Base-by-base conservation (phyloP, 1,140 invertebrate species). In the Bathynomus jamesi region DNA sequence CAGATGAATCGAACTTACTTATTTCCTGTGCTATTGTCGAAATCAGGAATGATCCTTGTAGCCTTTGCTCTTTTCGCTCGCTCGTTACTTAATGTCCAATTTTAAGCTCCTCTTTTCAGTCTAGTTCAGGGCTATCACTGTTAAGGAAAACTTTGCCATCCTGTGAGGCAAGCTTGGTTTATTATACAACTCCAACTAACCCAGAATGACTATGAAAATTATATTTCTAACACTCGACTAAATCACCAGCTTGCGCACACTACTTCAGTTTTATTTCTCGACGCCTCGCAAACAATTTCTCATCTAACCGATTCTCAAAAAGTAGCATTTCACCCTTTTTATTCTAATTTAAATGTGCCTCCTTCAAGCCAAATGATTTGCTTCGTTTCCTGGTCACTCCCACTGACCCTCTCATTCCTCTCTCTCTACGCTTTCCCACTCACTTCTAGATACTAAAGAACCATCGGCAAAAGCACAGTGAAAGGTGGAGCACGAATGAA, bases 401-500 rank as follows among this genome's bases (percentile, higher is more conserved):
- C 40, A 53, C 40, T 53, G 40, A 53, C 40, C n/a, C 40, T 53
- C 40, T 53, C 40, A 31, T 74, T 13, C 71, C 53, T 75, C 61
- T 60, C 46, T 67, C 21, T 69, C 30, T 73, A 63, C 72, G 31
- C 28, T n/a, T 70, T 61, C 28, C 69, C 69, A 30, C 25, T 31
- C 83, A 84, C 82, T 90, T 90, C 89, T 93, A 94, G 91, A 93
- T 93, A 90, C 92, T 93, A 89, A 91, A 93, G 91, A 93, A 92
- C 89, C 90, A 93, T 87, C 91, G 92, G 91, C 93, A 93, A 92
- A 94, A 93, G 89, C 90, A 90, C 89, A 91, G 90, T 86, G 91
- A 92, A 89, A 88, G 91, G 86, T 89, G 91, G 88, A 91, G 91
- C 87, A 89, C 91, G 86, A 90, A 91, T 87, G 89, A 90, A 83